Evolutionary conservation across 2,888 invertebrate species (phyloP).

Genomic region (Anagyrus pseudococci): DNA sequence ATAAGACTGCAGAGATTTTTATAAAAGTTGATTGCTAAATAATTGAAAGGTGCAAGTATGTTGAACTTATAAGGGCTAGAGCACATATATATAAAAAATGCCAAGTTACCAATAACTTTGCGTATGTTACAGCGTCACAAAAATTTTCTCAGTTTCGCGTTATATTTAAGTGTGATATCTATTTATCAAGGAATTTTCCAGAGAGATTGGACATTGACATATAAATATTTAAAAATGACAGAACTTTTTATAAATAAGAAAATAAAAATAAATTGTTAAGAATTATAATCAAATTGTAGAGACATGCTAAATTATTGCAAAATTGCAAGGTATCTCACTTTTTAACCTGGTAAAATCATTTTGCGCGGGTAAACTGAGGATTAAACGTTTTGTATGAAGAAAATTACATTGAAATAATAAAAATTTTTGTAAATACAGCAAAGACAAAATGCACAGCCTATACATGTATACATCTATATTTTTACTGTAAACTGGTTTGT

Average conservation of each 20-base stretch:
- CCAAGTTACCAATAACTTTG: constrained; percentile 36
- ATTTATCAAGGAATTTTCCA: constrained; percentile 24
- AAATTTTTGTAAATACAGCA: constrained; percentile 42
- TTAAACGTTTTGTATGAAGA: constrained; percentile 43
- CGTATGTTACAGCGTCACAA: constrained; percentile 30
- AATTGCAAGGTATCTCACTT: constrained; percentile 32
- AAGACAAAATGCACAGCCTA: constrained; percentile 52
- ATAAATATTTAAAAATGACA: constrained; percentile 27
- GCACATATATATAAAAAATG: constrained; percentile 20
- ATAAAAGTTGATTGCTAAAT: constrained; percentile 24
- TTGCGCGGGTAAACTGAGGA: constrained; percentile 30
- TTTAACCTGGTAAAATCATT: constrained; percentile 17
- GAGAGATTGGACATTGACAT: constrained; percentile 20
- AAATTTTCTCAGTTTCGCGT: constrained; percentile 32
- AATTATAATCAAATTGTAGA: constrained; percentile 34
- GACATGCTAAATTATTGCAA: constrained; percentile 21
- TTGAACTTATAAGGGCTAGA: constrained; percentile 20
- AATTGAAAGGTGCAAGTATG: constrained; percentile 25
- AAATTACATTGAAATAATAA: constrained; percentile 29
- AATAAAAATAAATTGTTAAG: constrained; percentile 31
- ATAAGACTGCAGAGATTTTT: constrained; percentile 39
- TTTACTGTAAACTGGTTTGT: constrained; percentile 51
- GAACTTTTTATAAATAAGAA: constrained; percentile 39
- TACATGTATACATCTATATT: constrained; percentile 40
- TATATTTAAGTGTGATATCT: constrained; percentile 33